Conservation (phyloP, 2,797 vertebrate genomes). For the Dipus sagitta region DNA sequence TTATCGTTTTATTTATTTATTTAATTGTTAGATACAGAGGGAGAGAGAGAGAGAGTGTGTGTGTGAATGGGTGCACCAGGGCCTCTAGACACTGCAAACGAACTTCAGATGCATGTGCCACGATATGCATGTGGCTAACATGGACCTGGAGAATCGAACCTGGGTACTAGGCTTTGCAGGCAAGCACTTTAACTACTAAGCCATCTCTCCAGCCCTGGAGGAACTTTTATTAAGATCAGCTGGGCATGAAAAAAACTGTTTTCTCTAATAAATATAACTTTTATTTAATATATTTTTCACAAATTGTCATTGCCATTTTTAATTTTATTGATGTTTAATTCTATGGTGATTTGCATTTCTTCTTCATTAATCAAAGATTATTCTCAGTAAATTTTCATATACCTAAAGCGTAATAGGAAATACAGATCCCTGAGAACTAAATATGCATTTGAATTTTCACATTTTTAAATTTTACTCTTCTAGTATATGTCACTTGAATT, state of each 20-base stretch:
- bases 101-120: no score
- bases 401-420: conserved; percentile 22
- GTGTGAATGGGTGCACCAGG: no score
- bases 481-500: neutral
- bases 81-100: no score
- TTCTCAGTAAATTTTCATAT: neutral
- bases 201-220: conserved; percentile 59
- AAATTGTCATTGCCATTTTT: conserved; percentile 54
- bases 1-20: conserved; percentile 19
- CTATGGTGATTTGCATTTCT: neutral
- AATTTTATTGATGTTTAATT: conserved; percentile 43
- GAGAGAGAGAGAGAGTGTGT: no score
- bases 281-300: conserved; percentile 69
- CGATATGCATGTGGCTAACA: no score
- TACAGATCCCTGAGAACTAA: neutral
- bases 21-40: conserved; percentile 67
- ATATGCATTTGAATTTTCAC: neutral
- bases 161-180: no score
- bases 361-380: conserved; percentile 33
- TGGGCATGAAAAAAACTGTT: conserved; percentile 78
- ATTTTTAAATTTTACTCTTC: conserved; percentile 9
- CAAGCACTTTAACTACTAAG: no score
- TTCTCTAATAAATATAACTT: conserved; percentile 62
- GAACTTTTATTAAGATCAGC: conserved; percentile 86
- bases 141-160: no score